A percentile compares a stretch with the other conserved stretches of the same genome.
Conservation (phyloP, 2,888 invertebrate genomes). For the Agriopis marginaria region DNA sequence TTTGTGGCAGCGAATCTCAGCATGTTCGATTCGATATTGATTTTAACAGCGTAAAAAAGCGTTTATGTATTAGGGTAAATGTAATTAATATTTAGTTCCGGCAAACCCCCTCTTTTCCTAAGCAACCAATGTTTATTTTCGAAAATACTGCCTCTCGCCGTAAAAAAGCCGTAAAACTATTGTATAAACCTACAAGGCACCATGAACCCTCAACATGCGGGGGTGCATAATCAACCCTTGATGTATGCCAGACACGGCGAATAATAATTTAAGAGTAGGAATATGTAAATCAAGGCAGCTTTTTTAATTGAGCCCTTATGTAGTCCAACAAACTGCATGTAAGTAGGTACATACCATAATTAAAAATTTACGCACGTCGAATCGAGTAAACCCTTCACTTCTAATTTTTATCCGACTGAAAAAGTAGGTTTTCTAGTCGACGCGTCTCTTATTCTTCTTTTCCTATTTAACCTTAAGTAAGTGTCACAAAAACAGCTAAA, state of each 20-base stretch:
- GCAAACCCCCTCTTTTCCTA: neutral
- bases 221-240: conserved; percentile 33
- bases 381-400: neutral
- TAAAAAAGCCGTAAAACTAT: conserved; percentile 23
- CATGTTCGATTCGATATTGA: no score
- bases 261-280: conserved; percentile 18
- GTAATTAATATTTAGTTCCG: neutral
- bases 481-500: no score
- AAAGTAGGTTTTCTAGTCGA: no score
- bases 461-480: no score
- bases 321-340: conserved; percentile 9
- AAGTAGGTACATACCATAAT: neutral
- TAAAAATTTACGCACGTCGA: neutral
- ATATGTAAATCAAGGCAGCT: conserved; percentile 17
- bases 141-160: conserved; percentile 8
- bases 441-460: no score
- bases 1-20: no score
- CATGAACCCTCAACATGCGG: conserved; percentile 9
- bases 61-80: neutral
- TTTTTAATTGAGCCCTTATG: conserved; percentile 20
- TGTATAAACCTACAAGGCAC: conserved; percentile 7
- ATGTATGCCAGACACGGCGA: conserved; percentile 21
- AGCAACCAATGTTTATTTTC: conserved; percentile 10
- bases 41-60: no score
- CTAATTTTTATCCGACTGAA: no score